A percentile compares a stretch with the other conserved stretches of the same genome.
Evolutionary conservation across 1,140 invertebrate genomes (phyloP).

Genomic region (Arctopsyche grandis): DNA sequence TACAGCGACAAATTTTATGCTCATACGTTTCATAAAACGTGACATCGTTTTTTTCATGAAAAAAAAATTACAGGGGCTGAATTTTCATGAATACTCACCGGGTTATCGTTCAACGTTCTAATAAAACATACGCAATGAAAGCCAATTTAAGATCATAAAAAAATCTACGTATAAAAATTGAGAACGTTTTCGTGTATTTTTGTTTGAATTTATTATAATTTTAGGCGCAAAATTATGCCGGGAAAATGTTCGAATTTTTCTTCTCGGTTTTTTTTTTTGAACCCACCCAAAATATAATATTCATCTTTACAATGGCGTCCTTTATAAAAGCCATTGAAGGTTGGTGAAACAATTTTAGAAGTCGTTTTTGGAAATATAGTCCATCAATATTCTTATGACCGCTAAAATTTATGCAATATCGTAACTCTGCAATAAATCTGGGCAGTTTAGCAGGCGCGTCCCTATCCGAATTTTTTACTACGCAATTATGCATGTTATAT

Average conservation of each 20-base stretch:
- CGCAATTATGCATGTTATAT: slow-evolving; percentile 15
- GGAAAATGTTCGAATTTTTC: not conserved
- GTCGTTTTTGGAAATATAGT: slow-evolving; percentile 29
- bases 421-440: slow-evolving; percentile 13
- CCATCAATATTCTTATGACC: slow-evolving; percentile 20
- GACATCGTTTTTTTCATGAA: too few relatives aligned
- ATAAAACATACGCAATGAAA: not conserved
- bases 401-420: slow-evolving; percentile 25
- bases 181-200: not conserved
- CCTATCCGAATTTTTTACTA: slow-evolving; percentile 5
- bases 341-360: slow-evolving; percentile 29
- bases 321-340: slow-evolving; percentile 10
- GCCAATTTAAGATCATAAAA: not conserved
- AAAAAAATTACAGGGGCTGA: too few relatives aligned
- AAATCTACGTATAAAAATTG: not conserved
- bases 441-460: slow-evolving; percentile 5
- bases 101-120: too few relatives aligned
- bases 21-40: not conserved
- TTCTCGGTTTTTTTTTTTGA: too few relatives aligned
- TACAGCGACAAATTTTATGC: not conserved
- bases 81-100: too few relatives aligned
- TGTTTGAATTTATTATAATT: not conserved
- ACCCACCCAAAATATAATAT: slow-evolving; percentile 1
- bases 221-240: slow-evolving; percentile 9
- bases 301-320: slow-evolving; percentile 5